These are phyloP conservation scores for Marmota monax DNA, from an alignment of 2,113 vertebrate genomes.

Conservation along the genomic window DNA sequence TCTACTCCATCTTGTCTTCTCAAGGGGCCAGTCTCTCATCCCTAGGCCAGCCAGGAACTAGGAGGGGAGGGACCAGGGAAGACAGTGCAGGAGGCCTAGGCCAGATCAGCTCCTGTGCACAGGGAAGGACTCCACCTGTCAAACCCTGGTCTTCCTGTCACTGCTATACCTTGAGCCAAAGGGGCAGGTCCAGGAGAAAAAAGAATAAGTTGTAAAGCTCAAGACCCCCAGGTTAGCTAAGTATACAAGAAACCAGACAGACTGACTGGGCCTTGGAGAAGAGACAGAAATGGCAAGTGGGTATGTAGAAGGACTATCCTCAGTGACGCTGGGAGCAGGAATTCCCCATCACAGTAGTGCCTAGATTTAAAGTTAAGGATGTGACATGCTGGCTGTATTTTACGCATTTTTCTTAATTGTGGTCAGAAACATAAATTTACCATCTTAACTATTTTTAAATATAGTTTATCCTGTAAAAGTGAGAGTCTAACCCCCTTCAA, in stretches of 20 bases:
- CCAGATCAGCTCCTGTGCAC: accelerated
- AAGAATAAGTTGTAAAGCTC: not conserved
- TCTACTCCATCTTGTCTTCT: not conserved
- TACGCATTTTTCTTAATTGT: not conserved
- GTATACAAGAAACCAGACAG: not conserved
- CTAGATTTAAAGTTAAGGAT: not conserved
- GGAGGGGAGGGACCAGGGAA: accelerated
- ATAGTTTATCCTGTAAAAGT: not conserved
- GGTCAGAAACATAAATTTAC: not conserved
- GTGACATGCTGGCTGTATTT: not conserved
- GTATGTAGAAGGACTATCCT: not conserved
- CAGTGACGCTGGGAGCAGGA: not conserved
- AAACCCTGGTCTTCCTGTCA: not conserved
- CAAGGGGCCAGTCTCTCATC: not conserved
- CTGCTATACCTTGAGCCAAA: not conserved
- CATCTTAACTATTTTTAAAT: not conserved
- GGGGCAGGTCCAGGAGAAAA: not conserved
- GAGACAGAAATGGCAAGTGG: too few relatives aligned
- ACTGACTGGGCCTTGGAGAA: not conserved
- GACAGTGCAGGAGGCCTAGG: not conserved
- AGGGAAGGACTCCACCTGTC: accelerated
- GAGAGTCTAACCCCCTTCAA: not conserved
- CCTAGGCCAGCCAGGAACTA: not conserved
- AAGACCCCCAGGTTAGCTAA: not conserved
- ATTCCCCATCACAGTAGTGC: not conserved